Evolutionary conservation across 53 echinoderm and acorn worm genomes (phyloP).

Genomic region (Arbacia lixula): DNA sequence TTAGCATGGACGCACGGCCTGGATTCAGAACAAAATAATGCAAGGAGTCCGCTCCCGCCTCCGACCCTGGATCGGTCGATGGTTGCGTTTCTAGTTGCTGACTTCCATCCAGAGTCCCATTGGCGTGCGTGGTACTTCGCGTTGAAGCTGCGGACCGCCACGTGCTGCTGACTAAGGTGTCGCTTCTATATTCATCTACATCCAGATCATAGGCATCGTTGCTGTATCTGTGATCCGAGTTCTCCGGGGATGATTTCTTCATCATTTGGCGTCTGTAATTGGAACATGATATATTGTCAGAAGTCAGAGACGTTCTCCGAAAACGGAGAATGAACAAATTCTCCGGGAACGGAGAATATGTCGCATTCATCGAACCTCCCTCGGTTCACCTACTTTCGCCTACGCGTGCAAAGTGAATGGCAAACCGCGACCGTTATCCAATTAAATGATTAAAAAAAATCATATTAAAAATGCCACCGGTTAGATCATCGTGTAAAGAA

Average conservation of each 20-base stretch:
- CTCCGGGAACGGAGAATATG: too few relatives aligned
- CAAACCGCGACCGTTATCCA: too few relatives aligned
- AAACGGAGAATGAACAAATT: too few relatives aligned
- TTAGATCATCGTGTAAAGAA: too few relatives aligned
- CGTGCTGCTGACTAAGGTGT: conserved; percentile 10
- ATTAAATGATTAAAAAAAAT: too few relatives aligned
- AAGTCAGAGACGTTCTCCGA: too few relatives aligned
- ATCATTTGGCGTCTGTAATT: not conserved
- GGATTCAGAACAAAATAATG: conserved; percentile 35
- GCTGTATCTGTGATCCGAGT: not conserved
- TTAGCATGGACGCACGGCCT: conserved; percentile 20
- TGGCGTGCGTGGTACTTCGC: not conserved
- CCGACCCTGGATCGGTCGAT: not conserved
- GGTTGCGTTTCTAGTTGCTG: not conserved
- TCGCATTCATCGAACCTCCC: too few relatives aligned
- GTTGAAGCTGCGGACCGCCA: conserved; percentile 37
- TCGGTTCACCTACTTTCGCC: too few relatives aligned
- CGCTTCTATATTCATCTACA: not conserved
- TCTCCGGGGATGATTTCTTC: not conserved
- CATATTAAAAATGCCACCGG: too few relatives aligned
- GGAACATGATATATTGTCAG: too few relatives aligned
- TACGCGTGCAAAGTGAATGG: too few relatives aligned
- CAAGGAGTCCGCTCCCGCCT: not conserved
- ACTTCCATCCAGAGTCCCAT: conserved; percentile 3
- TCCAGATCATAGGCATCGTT: conserved; percentile 6